A percentile compares a stretch with the other conserved stretches of the same genome.
Conservation (phyloP, 2,797 vertebrate species). For the Pteropus rufus region DNA sequence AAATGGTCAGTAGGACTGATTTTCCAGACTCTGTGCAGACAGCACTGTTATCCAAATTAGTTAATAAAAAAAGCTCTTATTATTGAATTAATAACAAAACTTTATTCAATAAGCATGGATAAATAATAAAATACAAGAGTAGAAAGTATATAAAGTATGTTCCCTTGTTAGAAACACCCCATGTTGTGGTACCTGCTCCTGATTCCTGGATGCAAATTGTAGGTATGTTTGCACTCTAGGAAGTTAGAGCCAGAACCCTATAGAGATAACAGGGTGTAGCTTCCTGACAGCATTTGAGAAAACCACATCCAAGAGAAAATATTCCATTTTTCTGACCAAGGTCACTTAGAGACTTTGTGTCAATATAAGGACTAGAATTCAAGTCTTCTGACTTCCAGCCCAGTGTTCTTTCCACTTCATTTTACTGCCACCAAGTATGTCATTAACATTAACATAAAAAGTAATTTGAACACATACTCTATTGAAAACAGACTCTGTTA, state of each 20-base stretch:
- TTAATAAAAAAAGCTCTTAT: background rate
- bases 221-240: background rate
- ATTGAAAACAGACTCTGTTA: background rate
- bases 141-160: background rate
- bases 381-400: background rate
- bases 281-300: background rate
- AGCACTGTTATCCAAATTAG: background rate
- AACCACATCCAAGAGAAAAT: background rate
- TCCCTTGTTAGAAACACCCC: background rate
- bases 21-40: background rate
- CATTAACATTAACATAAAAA: slow-evolving; percentile 46
- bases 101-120: background rate
- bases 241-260: background rate
- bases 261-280: background rate
- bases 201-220: background rate
- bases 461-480: slow-evolving; percentile 33
- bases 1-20: background rate
- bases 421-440: background rate
- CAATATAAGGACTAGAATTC: background rate
- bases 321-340: background rate
- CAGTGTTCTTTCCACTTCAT: slow-evolving; percentile 17
- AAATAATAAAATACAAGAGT: background rate
- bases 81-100: background rate
- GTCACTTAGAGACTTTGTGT: background rate
- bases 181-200: background rate